A percentile compares a stretch with the other conserved stretches of the same genome.
These are phyloP conservation scores for Drosophila limbata DNA, from an alignment of 2,888 invertebrate genomes.

Conservation along the genomic window DNA sequence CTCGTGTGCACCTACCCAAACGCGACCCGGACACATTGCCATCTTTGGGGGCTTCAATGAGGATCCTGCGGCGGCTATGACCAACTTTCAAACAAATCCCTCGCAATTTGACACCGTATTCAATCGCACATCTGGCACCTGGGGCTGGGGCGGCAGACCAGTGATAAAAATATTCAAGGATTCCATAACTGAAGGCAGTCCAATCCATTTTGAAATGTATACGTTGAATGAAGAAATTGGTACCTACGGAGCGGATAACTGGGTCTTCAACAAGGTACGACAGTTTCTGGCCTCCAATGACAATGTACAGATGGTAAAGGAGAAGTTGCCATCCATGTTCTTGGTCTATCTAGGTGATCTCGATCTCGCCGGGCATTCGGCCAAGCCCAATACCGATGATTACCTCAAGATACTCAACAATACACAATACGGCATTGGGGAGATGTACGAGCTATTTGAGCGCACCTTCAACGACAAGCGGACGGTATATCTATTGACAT, in stretches of 20 bases:
- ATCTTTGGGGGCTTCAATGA: constrained; percentile 96
- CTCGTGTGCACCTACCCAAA: constrained; percentile 97
- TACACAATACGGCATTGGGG: constrained; percentile 91
- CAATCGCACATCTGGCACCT: constrained; percentile 90
- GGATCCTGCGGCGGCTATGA: constrained; percentile 97
- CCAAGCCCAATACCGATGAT: constrained; percentile 93
- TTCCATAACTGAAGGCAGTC: constrained; percentile 83
- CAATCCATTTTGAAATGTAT: constrained; percentile 85
- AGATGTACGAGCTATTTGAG: constrained; percentile 89
- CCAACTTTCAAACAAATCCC: constrained; percentile 98
- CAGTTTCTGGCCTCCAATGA: constrained; percentile 86
- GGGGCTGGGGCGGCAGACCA: constrained; percentile 98
- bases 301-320: constrained; percentile 84
- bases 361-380: constrained; percentile 96
- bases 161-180: constrained; percentile 95
- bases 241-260: constrained; percentile 89
- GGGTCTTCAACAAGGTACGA: constrained; percentile 94
- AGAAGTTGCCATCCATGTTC: constrained; percentile 88
- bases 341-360: constrained; percentile 96
- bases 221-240: constrained; percentile 70
- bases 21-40: constrained; percentile 98
- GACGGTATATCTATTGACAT: constrained; percentile 95
- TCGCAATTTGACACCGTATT: constrained; percentile 98
- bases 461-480: constrained; percentile 90
- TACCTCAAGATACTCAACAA: constrained; percentile 91